Base-by-base conservation (phyloP, 2,888 invertebrate genomes). In the Leucophora obtusa region DNA sequence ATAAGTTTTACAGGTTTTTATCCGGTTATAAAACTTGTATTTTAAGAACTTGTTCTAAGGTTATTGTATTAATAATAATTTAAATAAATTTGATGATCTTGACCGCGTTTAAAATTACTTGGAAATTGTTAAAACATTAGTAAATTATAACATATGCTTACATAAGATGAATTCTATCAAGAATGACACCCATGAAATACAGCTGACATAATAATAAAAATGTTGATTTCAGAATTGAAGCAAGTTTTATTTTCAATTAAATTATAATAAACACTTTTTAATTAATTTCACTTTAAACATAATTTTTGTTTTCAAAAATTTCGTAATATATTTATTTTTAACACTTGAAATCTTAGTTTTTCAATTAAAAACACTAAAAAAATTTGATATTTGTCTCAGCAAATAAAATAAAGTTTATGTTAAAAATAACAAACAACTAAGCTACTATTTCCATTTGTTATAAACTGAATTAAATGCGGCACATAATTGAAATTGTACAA, bases 71-170 rank as follows among this genome's bases (percentile, higher is more conserved):
- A 15, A 43, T 15, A 62, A 38, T 28, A 47, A 51, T 53, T 65
- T 35, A 1, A 65, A 35, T 53, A 65, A n/a, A 21, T 15, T 71
- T 60, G 43, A 43, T 60, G 43, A 43, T 54, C 62, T 71, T 62
- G 71, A 62, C 53, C 62, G 71, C 50, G n/a, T 58, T 63, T 33
- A 21, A 21, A 14, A 24, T 10, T 7, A 47, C 18, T 33, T 56
- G n/a, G 5, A 68, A 51, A 28, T 24, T 38, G 15, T 24, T 50
- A 21, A 47, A 47, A 47, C 43, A n/a, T n/a, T 47, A n/a, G 43
- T 47, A 14, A 47, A 47, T n/a, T 47, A 47, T 47, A 47, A n/a
- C n/a, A n/a, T 47, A 1, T 47, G n/a, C 43, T 47, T 47, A 47
- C 43, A 47, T 47, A 38, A 38, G 38, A 11, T 38, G 14, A 11